These are phyloP conservation scores for Apodemus speciosus DNA, from an alignment of 2,113 vertebrate genomes.

Conservation along the genomic window DNA sequence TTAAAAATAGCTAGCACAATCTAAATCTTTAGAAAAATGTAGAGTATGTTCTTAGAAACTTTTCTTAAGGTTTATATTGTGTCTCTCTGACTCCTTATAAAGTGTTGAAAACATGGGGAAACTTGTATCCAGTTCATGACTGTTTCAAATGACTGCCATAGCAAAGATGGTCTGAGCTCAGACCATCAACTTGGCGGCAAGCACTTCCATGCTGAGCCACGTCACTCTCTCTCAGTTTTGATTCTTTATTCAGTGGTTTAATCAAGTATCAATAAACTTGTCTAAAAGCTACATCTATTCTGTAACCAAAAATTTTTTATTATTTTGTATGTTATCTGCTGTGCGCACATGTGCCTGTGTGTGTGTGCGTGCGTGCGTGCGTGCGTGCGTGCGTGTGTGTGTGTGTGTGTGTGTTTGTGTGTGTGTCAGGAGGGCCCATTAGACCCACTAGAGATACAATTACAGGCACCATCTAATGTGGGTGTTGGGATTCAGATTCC, in stretches of 20 bases:
- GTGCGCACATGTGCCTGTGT: neutral
- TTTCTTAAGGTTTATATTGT: neutral
- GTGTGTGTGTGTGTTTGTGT: neutral
- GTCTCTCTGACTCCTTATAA: neutral
- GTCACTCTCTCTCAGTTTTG: neutral
- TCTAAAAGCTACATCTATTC: neutral
- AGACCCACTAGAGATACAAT: neutral
- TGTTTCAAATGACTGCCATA: neutral
- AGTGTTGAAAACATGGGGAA: neutral
- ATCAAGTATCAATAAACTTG: neutral
- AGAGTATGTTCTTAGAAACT: constrained; percentile 1
- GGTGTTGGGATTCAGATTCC: no score
- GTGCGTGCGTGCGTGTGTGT: neutral
- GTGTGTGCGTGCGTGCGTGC: no score
- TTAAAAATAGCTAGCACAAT: neutral
- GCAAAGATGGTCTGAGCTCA: neutral
- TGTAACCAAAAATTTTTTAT: neutral
- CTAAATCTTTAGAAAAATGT: neutral
- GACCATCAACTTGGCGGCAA: neutral
- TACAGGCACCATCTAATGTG: no score
- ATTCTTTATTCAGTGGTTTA: neutral
- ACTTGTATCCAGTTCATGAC: neutral
- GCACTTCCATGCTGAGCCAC: neutral
- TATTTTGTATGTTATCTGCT: neutral
- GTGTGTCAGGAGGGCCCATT: neutral